phyloP scores from a whole-genome alignment of 2,888 invertebrate genomes.

The Charanyca ferruginea region DNA sequence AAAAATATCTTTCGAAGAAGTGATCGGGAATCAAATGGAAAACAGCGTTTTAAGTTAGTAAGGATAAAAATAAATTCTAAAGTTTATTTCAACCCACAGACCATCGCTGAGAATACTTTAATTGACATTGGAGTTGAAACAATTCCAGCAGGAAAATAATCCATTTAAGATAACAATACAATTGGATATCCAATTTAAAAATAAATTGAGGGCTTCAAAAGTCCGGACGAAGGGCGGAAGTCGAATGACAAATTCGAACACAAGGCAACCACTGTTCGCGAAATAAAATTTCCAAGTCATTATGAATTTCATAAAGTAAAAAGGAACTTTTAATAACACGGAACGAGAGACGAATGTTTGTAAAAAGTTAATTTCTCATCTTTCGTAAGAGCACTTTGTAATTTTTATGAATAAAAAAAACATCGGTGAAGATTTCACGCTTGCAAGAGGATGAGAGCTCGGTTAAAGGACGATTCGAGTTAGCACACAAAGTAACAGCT shows the following conservation, averaged over 20 bases:
- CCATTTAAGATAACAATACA: slow-evolving; percentile 42
- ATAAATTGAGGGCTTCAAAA: slow-evolving; percentile 47
- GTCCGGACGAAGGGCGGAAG: slow-evolving; percentile 37
- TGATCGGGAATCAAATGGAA: neutral
- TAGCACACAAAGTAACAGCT: slow-evolving; percentile 9
- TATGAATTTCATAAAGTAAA: slow-evolving; percentile 70
- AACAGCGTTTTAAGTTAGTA: slow-evolving; percentile 1
- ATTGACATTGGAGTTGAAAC: slow-evolving; percentile 20
- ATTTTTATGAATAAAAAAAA: slow-evolving; percentile 60
- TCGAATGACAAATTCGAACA: slow-evolving; percentile 61
- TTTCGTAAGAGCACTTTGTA: slow-evolving; percentile 67
- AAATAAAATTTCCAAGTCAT: slow-evolving; percentile 72
- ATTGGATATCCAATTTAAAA: slow-evolving; percentile 42
- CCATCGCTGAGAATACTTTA: neutral
- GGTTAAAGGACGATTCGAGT: slow-evolving; percentile 14
- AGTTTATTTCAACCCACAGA: neutral
- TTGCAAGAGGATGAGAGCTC: slow-evolving; percentile 47
- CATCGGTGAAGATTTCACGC: slow-evolving; percentile 59
- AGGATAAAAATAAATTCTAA: slow-evolving; percentile 9
- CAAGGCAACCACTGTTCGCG: slow-evolving; percentile 51
- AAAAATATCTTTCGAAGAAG: neutral
- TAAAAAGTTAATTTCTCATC: slow-evolving; percentile 76
- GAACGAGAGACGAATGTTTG: slow-evolving; percentile 69
- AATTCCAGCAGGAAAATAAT: slow-evolving; percentile 34
- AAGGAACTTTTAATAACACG: slow-evolving; percentile 74